Base-by-base conservation (phyloP, 2,797 vertebrate genomes). In the Zenarchopterus dispar region DNA sequence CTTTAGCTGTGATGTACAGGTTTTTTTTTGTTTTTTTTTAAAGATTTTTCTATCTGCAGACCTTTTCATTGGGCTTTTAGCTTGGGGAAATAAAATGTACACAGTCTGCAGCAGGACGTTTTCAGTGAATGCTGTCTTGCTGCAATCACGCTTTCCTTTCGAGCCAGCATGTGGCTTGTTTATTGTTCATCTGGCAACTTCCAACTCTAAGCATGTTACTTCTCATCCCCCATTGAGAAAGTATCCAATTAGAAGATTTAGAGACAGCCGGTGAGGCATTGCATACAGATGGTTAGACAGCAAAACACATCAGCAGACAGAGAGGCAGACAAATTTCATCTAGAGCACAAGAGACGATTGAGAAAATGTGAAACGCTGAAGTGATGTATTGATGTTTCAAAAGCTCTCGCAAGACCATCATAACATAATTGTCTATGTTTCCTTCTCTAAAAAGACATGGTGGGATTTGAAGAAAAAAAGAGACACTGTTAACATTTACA, bases 221-320 rank as follows among this genome's bases (percentile, higher is more conserved):
- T 9, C 19, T 54, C 8, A 54, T 73, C 41, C 66, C 2, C 11
- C 5, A 19, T 45, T 50, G 11, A n/a, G 60, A 70, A 52, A 51
- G 1, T 33, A 44, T 44, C 28, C 28, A 45, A 26, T 56, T 43
- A 47, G 6, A 64, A 41, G 42, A 65, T 59, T 7, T n/a, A 65
- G 50, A 60, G 8, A 66, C 31, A 45, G 46, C 6, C n/a, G 46
- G 46, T 19, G 24, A 2, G 62, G 58, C 50, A 31, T 58, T 19
- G 26, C 22, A 15, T 46, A 41, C 8, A 55, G 59, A 65, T 57
- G 51, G 41, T 58, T 42, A 58, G 28, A 73, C 22, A 19, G 60
- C 43, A 62, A 60, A 49, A 47, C 46, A 19, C 22, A 8, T 49
- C 39, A 33, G 48, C 8, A 10, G 46, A 58, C 49, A 60, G 47